Evolutionary conservation across 2,888 invertebrate species (phyloP).

Genomic region (Plagiodera versicolora): DNA sequence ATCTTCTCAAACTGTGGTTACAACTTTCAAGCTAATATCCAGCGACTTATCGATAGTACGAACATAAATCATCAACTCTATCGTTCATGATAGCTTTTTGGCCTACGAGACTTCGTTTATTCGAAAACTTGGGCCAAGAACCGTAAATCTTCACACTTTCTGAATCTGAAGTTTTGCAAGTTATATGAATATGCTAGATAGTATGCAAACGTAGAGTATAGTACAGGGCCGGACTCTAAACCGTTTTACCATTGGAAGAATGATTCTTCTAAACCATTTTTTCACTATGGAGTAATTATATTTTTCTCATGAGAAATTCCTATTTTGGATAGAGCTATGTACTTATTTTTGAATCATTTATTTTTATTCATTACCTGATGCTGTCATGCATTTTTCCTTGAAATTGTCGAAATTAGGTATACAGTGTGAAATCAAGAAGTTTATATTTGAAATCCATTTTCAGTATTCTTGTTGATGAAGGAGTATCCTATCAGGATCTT

Average conservation of each 20-base stretch:
- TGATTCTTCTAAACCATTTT: no score
- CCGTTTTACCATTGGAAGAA: background rate
- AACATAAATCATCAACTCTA: slow-evolving; percentile 38
- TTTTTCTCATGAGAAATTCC: no score
- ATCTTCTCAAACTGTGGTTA: background rate
- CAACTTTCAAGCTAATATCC: slow-evolving; percentile 26
- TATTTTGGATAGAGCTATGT: no score
- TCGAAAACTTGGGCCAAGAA: slow-evolving; percentile 31
- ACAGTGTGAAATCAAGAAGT: no score
- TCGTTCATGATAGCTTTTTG: slow-evolving; percentile 33
- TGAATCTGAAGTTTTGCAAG: slow-evolving; percentile 29
- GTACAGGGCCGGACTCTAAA: background rate
- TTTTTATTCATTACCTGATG: no score
- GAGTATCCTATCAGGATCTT: no score
- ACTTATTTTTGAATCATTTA: no score
- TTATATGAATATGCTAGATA: slow-evolving; percentile 38
- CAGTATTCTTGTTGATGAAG: no score
- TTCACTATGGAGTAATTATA: no score
- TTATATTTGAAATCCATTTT: no score
- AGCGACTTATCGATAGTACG: slow-evolving; percentile 32
- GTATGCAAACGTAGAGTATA: slow-evolving; percentile 25
- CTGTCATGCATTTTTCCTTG: no score
- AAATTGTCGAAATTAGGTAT: no score
- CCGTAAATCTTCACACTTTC: slow-evolving; percentile 35
- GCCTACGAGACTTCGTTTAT: slow-evolving; percentile 28